Conservation (phyloP, 2,797 vertebrate species). For the Pogonophryne albipinna region DNA sequence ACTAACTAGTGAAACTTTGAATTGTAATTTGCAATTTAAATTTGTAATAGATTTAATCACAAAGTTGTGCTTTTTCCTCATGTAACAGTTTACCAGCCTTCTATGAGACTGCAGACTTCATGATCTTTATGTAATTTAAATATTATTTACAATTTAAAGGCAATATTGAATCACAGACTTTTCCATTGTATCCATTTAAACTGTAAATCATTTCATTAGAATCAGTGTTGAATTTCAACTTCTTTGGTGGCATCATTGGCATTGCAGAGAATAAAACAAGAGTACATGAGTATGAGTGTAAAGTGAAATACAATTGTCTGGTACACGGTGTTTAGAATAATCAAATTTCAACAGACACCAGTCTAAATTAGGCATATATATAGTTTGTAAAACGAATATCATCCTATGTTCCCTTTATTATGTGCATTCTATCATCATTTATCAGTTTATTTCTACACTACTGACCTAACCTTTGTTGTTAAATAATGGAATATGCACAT, state of each 20-base stretch:
- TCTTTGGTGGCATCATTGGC: not conserved
- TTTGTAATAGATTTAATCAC: not conserved
- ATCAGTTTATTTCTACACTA: not conserved
- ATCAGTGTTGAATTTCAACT: constrained; percentile 9
- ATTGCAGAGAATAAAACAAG: not conserved
- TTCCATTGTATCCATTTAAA: not conserved
- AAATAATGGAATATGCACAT: constrained; percentile 14
- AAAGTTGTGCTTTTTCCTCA: too few relatives aligned
- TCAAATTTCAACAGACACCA: not conserved
- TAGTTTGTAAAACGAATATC: not conserved
- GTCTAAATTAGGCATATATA: not conserved
- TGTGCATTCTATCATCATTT: not conserved
- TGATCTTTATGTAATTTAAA: not conserved
- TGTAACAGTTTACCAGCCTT: not conserved
- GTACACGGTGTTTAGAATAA: constrained; percentile 6
- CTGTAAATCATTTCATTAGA: not conserved
- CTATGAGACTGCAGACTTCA: not conserved
- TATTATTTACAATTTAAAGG: not conserved
- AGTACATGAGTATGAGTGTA: not conserved
- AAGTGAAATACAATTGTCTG: constrained; percentile 10
- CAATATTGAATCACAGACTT: not conserved
- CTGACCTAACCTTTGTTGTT: not conserved
- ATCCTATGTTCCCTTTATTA: not conserved
- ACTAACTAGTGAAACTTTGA: constrained; percentile 54
- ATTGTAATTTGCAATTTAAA: constrained; percentile 45